Base-by-base conservation (phyloP, 1,140 invertebrate species). In the Lordiphosa collinella region DNA sequence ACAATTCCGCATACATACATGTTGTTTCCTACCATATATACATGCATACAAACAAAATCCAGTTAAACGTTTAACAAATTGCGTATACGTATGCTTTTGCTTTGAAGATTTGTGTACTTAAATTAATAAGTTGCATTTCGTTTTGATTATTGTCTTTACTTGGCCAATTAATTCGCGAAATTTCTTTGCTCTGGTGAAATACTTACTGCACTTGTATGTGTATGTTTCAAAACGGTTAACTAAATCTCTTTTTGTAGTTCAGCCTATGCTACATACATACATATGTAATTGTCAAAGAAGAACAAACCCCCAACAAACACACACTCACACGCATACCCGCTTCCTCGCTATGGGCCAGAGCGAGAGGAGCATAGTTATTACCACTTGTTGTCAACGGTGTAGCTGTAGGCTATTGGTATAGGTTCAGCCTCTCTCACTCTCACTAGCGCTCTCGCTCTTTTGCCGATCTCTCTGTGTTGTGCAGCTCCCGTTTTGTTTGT, bases 121-220 rank as follows among this genome's bases (percentile, higher is more conserved):
- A n/a, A n/a, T n/a, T n/a, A n/a, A n/a, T n/a, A n/a, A n/a, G n/a
- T n/a, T n/a, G n/a, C n/a, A n/a, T n/a, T n/a, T n/a, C n/a, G n/a
- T n/a, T n/a, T n/a, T n/a, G n/a, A n/a, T n/a, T n/a, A n/a, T n/a
- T n/a, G n/a, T n/a, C n/a, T n/a, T 29, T 44, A 35, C 22, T 29
- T 48, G 44, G 34, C 14, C 44, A 44, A 49, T 10, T 22, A 10
- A 48, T 40, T 64, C 22, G 49, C 37, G 52, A 61, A 60, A 29
- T 58, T 74, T 69, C 52, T n/a, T 6, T n/a, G 44, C 51, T 76
- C 41, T 80, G 71, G 44, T 80, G 75, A 82, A 80, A 80, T 80
- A 63, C 34, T 0, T 47, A 46, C 6, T 57, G 22, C 57, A 58
- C n/a, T 41, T 43, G 60, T 80, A 59, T 82, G 80, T 16, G 76